A percentile compares a stretch with the other conserved stretches of the same genome.
Conservation (phyloP, 1,140 invertebrate genomes). For the Coelopa frigida region DNA sequence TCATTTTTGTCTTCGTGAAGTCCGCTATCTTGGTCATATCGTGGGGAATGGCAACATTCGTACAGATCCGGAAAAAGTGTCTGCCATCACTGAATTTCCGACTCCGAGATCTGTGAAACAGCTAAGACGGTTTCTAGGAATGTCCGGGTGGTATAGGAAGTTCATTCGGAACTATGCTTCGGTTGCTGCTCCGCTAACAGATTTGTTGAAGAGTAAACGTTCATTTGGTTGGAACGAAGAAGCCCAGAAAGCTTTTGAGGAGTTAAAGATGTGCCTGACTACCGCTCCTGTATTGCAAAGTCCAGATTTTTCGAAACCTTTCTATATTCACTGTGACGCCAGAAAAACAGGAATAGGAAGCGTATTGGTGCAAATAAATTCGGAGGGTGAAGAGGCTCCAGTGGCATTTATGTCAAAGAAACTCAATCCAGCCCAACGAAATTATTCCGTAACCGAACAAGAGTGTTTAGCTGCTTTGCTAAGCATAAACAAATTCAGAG, state of each 20-base stretch:
- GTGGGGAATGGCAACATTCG: slow-evolving; percentile 24
- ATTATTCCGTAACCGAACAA: slow-evolving; percentile 8
- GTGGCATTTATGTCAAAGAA: slow-evolving; percentile 8
- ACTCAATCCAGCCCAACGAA: slow-evolving; percentile 10
- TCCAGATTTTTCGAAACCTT: slow-evolving; percentile 18
- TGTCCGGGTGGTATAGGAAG: slow-evolving; percentile 3
- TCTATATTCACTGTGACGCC: slow-evolving; percentile 14
- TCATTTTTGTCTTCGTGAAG: slow-evolving; percentile 41
- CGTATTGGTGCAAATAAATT: slow-evolving; percentile 2
- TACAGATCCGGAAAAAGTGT: slow-evolving; percentile 12
- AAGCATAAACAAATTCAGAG: slow-evolving; percentile 4
- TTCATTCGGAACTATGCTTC: slow-evolving; percentile 3
- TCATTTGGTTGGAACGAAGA: background rate
- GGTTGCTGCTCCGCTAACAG: background rate
- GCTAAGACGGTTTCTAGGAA: slow-evolving; percentile 3
- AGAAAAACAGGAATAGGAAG: slow-evolving; percentile 5
- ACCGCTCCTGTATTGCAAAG: slow-evolving; percentile 8
- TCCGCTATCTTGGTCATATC: slow-evolving; percentile 7
- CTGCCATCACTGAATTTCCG: background rate
- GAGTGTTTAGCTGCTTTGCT: slow-evolving; percentile 8
- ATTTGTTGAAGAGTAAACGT: background rate
- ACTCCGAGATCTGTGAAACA: background rate
- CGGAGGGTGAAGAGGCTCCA: slow-evolving; percentile 3
- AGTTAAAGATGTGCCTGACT: background rate
- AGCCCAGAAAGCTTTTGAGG: background rate